These are phyloP conservation scores for Eristalis pertinax DNA, from an alignment of 2,888 invertebrate species.

Conservation along the genomic window DNA sequence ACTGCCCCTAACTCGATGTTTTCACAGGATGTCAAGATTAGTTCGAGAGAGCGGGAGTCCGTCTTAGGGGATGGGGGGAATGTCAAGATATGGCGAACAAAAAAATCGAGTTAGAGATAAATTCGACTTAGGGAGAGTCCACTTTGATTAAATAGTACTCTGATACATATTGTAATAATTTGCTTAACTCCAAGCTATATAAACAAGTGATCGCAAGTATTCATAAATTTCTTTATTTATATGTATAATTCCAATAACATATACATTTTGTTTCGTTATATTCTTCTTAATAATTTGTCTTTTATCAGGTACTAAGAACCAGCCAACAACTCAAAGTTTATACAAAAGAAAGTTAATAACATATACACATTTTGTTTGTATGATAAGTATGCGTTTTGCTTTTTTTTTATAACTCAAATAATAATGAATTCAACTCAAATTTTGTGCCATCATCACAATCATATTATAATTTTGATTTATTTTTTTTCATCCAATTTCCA, in stretches of 20 bases:
- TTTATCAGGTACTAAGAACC: conserved; percentile 74
- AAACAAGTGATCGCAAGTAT: not conserved
- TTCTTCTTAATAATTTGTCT: conserved; percentile 73
- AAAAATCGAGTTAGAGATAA: too few species aligned
- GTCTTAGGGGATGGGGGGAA: too few species aligned
- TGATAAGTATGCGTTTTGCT: conserved; percentile 9
- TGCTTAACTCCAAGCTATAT: not conserved
- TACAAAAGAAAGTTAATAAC: conserved; percentile 3
- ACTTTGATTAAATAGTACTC: too few species aligned
- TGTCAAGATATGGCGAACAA: too few species aligned
- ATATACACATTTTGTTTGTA: conserved; percentile 10
- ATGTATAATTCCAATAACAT: conserved; percentile 50
- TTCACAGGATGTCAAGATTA: too few species aligned
- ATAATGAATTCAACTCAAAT: not conserved
- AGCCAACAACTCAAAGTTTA: conserved; percentile 65
- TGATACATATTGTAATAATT: too few species aligned
- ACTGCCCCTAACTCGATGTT: too few species aligned
- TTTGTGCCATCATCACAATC: not conserved
- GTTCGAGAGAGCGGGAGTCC: too few species aligned
- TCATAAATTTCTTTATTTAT: conserved; percentile 46
- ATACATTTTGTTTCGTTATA: conserved; percentile 26
- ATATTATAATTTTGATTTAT: not conserved
- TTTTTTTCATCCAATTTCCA: not conserved
- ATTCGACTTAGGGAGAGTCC: too few species aligned
- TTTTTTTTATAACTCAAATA: not conserved